Percentiles rank a stretch among this genome's conserved stretches.
These are phyloP conservation scores for Drosophila falleni DNA, from an alignment of 2,888 invertebrate species.

Conservation along the genomic window DNA sequence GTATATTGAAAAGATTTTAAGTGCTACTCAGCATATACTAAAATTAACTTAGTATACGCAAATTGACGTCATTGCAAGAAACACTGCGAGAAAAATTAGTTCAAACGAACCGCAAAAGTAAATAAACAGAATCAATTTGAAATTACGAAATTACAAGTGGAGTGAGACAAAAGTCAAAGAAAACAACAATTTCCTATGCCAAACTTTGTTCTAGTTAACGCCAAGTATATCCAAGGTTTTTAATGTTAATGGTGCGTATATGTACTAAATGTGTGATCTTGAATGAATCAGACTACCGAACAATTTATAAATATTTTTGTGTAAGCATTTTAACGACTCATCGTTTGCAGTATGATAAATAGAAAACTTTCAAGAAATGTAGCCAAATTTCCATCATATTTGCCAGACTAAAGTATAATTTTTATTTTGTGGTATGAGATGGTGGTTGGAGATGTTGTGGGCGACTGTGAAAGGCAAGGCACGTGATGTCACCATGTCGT, in stretches of 20 bases:
- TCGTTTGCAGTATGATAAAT: slow-evolving; percentile 36
- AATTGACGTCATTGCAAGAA: slow-evolving; percentile 72
- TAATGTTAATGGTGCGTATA: slow-evolving; percentile 81
- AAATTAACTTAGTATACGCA: slow-evolving; percentile 45
- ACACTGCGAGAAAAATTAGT: slow-evolving; percentile 65
- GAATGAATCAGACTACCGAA: slow-evolving; percentile 57
- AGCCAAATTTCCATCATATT: slow-evolving; percentile 29
- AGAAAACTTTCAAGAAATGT: slow-evolving; percentile 26
- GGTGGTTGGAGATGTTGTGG: slow-evolving; percentile 53
- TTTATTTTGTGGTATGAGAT: slow-evolving; percentile 1
- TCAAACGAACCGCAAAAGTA: slow-evolving; percentile 45
- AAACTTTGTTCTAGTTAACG: slow-evolving; percentile 58
- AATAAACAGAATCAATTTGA: slow-evolving; percentile 57
- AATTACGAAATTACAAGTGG: slow-evolving; percentile 54
- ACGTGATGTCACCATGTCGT: slow-evolving; percentile 74
- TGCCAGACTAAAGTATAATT: not conserved
- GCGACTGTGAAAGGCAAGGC: slow-evolving; percentile 50
- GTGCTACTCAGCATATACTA: slow-evolving; percentile 29
- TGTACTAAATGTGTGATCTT: slow-evolving; percentile 44
- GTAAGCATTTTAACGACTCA: slow-evolving; percentile 54
- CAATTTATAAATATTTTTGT: slow-evolving; percentile 28
- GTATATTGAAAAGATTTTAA: slow-evolving; percentile 32
- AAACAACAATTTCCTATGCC: slow-evolving; percentile 46
- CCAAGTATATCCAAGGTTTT: slow-evolving; percentile 73
- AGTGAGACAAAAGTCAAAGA: slow-evolving; percentile 48